These are phyloP conservation scores for Ptychodera flava DNA, from an alignment of 35 echinoderm and acorn worm species.

Conservation along the genomic window DNA sequence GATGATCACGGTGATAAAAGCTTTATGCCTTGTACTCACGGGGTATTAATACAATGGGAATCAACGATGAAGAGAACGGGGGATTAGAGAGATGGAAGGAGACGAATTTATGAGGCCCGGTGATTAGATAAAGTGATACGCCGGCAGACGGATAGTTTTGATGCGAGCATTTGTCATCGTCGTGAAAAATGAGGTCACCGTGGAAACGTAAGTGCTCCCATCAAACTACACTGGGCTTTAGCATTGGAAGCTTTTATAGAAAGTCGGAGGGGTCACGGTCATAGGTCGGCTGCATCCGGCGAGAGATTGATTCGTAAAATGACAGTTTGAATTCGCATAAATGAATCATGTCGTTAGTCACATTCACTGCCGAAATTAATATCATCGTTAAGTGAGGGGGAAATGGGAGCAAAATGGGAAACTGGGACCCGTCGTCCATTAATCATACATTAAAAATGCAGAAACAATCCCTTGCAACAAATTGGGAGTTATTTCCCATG, in stretches of 20 bases:
- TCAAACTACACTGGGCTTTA: background rate
- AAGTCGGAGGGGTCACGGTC: background rate
- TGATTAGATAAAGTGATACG: background rate
- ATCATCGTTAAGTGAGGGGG: background rate
- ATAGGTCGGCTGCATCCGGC: background rate
- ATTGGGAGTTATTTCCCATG: background rate
- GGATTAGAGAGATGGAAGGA: background rate
- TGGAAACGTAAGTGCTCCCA: background rate
- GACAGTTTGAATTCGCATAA: background rate
- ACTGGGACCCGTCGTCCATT: background rate
- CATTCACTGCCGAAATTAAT: background rate
- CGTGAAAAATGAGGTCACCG: background rate
- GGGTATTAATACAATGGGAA: too few species aligned
- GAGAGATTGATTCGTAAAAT: too few species aligned
- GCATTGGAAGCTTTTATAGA: background rate
- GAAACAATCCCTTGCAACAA: background rate
- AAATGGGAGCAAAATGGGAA: background rate
- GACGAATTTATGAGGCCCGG: background rate
- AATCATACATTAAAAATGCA: background rate
- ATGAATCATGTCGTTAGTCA: background rate
- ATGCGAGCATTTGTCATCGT: background rate
- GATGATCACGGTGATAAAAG: too few species aligned
- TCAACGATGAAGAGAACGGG: too few species aligned
- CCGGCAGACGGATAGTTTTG: background rate
- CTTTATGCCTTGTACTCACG: too few species aligned